Evolutionary conservation across 2,888 invertebrate genomes (phyloP).

Genomic region (Dioctria linearis): DNA sequence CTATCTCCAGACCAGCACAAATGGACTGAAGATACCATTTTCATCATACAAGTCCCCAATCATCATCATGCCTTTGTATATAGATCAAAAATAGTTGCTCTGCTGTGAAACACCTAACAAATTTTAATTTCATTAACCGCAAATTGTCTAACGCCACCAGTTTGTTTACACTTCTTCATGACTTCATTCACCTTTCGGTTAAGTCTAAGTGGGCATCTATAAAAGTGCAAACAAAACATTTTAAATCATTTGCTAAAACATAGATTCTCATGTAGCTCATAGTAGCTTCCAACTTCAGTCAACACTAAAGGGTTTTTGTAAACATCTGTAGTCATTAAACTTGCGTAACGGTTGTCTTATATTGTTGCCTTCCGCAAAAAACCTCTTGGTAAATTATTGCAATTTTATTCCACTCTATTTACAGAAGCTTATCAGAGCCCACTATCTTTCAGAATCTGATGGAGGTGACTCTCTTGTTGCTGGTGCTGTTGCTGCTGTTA

Average conservation of each 20-base stretch:
- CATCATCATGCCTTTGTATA: no score
- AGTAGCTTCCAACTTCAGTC: not conserved
- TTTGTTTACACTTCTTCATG: no score
- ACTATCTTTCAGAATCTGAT: constrained; percentile 42
- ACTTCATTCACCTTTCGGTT: no score
- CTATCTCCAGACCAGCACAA: no score
- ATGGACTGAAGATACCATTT: no score
- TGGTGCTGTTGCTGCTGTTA: constrained; percentile 10
- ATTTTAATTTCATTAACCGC: no score
- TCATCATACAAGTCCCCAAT: no score
- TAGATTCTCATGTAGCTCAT: constrained; percentile 8
- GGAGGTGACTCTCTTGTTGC: constrained; percentile 23
- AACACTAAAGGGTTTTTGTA: constrained; percentile 22
- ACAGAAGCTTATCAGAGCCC: constrained; percentile 39
- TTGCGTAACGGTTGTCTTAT: constrained; percentile 35
- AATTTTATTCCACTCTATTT: constrained; percentile 47
- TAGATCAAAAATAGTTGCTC: no score
- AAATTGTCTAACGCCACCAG: not conserved
- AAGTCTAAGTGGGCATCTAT: not conserved
- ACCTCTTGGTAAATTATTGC: constrained; percentile 34
- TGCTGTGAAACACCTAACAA: no score
- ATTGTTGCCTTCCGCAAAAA: constrained; percentile 21
- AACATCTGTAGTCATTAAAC: constrained; percentile 48
- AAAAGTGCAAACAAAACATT: constrained; percentile 5
- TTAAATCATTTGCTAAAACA: constrained; percentile 2